phyloP scores from a whole-genome alignment of 2,797 vertebrate species.

The Hoplostethus mediterraneus region DNA sequence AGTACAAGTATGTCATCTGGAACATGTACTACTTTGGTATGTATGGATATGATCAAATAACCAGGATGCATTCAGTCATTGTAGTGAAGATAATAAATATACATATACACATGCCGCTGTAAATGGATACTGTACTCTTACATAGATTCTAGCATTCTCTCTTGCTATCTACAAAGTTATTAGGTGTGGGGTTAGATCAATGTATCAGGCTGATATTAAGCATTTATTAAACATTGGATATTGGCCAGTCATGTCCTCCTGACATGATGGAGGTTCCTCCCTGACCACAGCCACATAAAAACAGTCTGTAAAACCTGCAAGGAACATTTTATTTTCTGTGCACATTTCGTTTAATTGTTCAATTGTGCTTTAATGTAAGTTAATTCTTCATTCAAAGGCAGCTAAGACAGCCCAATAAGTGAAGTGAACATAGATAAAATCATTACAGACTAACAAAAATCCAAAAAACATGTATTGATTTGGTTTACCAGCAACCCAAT shows the following conservation, averaged over 20 bases:
- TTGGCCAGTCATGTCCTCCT: too few relatives aligned
- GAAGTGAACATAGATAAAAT: not conserved
- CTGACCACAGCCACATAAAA: too few relatives aligned
- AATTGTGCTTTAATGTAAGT: too few relatives aligned
- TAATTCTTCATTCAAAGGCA: not conserved
- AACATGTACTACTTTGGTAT: conserved; percentile 87
- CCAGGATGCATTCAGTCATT: not conserved
- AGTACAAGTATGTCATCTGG: conserved; percentile 87
- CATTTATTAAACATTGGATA: too few relatives aligned
- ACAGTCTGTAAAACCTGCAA: too few relatives aligned
- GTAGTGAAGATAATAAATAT: not conserved
- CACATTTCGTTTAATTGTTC: too few relatives aligned
- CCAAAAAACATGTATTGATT: not conserved
- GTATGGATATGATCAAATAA: conserved; percentile 14
- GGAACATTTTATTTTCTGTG: too few relatives aligned
- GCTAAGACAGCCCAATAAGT: not conserved
- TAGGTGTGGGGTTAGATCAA: too few relatives aligned
- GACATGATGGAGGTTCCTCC: too few relatives aligned
- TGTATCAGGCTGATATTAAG: too few relatives aligned
- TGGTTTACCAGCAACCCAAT: not conserved
- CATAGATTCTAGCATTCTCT: not conserved
- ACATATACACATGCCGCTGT: not conserved
- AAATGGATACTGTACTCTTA: not conserved
- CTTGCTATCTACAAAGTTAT: too few relatives aligned
- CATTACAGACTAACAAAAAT: not conserved